These are phyloP conservation scores for Drosophila kurseongensis DNA, from an alignment of 1,140 invertebrate species.

Conservation along the genomic window DNA sequence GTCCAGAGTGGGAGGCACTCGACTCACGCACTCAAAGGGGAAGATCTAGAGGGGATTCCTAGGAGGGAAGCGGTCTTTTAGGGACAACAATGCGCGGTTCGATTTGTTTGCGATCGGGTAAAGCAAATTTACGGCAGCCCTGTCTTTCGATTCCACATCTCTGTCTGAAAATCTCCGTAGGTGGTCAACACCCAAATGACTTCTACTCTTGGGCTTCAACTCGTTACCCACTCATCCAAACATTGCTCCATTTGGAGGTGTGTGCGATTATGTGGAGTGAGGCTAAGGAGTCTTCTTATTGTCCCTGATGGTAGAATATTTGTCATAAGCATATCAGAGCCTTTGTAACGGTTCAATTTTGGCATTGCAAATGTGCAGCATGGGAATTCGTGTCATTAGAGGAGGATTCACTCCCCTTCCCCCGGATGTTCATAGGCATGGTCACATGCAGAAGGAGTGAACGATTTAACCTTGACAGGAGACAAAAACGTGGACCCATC, in stretches of 20 bases:
- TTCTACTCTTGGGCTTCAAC: slow-evolving; percentile 8
- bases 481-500: slow-evolving; percentile 64
- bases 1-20: slow-evolving; percentile 55
- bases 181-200: slow-evolving; percentile 49
- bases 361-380: slow-evolving; percentile 28
- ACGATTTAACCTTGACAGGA: slow-evolving; percentile 64
- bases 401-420: not conserved
- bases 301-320: slow-evolving; percentile 35
- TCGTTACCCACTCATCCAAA: not conserved
- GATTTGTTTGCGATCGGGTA: slow-evolving; percentile 77
- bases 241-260: slow-evolving; percentile 23
- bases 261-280: slow-evolving; percentile 48
- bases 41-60: slow-evolving; percentile 1
- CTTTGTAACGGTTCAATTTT: slow-evolving; percentile 36
- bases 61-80: slow-evolving; percentile 44
- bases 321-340: slow-evolving; percentile 49
- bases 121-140: slow-evolving; percentile 63
- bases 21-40: slow-evolving; percentile 51
- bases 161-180: slow-evolving; percentile 34
- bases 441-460: slow-evolving; percentile 47
- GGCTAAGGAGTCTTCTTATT: slow-evolving; percentile 5
- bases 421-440: slow-evolving; percentile 4
- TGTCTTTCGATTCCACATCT: slow-evolving; percentile 16
- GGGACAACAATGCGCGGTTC: slow-evolving; percentile 66
- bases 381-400: slow-evolving; percentile 71